These are phyloP conservation scores for Diorhabda carinulata DNA, from an alignment of 1,140 invertebrate genomes.

Conservation along the genomic window DNA sequence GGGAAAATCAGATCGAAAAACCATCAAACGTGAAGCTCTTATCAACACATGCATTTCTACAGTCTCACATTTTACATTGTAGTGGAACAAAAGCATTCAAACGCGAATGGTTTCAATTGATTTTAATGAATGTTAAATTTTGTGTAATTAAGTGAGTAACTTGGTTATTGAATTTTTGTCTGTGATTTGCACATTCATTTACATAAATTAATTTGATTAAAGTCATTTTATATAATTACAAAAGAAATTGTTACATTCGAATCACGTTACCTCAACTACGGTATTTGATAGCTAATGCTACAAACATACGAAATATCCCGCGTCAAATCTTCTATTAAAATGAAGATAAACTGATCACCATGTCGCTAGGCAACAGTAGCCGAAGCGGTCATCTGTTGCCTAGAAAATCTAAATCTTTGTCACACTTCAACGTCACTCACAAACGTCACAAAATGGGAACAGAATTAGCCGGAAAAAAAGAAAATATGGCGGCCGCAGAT, in stretches of 20 bases:
- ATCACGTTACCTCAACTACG: too few relatives aligned
- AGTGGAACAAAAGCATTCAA: background rate
- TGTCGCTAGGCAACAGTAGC: conserved; percentile 11
- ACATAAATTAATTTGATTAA: too few relatives aligned
- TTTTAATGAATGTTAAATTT: background rate
- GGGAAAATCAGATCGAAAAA: conserved; percentile 11
- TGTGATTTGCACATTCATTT: too few relatives aligned
- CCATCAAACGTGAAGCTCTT: background rate
- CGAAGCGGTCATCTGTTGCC: conserved; percentile 24
- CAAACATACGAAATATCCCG: too few relatives aligned
- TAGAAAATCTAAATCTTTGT: conserved; percentile 19
- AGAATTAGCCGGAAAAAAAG: conserved; percentile 7
- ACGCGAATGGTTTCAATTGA: background rate
- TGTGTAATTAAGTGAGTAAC: too few relatives aligned
- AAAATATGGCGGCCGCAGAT: conserved; percentile 16
- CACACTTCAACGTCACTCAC: conserved; percentile 21
- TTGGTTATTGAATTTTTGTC: too few relatives aligned
- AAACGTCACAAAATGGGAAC: conserved; percentile 22
- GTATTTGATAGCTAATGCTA: too few relatives aligned
- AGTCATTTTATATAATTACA: too few relatives aligned
- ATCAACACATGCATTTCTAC: background rate
- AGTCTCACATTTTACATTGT: background rate
- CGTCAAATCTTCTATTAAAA: background rate
- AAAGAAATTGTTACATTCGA: too few relatives aligned
- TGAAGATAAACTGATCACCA: background rate